Base-by-base conservation (phyloP, 2,797 vertebrate species). In the Semotilus atromaculatus region DNA sequence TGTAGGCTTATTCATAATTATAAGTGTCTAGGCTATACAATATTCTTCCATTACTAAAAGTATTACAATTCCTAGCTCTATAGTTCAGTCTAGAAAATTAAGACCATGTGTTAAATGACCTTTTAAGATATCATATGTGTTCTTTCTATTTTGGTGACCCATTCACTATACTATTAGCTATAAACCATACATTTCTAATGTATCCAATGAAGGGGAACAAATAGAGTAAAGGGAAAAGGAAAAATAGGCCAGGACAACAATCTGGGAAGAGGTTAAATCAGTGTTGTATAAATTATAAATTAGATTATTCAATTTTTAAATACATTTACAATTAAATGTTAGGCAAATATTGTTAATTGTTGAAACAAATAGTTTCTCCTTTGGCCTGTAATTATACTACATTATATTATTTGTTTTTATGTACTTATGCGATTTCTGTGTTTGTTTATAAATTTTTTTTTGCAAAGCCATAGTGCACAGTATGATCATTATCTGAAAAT, bases 21-120 rank as follows among this genome's bases (percentile, higher is more conserved):
- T n/a, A 26, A 13, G 10, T 60, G 55, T 26, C 21, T n/a, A n/a
- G n/a, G n/a, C n/a, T 58, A 58, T n/a, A 58, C 38, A 16, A 7
- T 70, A 40, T 71, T 71, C 7, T 26, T 26, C 23, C 23, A 71
- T 43, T 45, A 45, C 21, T 26, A 16, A 71, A 43, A 71, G 1
- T 26, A 0, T 16, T 40, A 9, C 74, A 29, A 40, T 60, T 18
- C 53, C 8, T 40, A 77, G 40, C 53, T 36, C 74, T 40, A 77
- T 7, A 76, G 51, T 77, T 77, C 53, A 40, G 36, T 40, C 36
- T 60, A 77, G 36, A 77, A 60, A 55, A 55, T 77, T 77, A 40
- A 77, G 74, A 77, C 2, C 36, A 60, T 60, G 74, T 77, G 40
- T 77, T 60, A 29, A 31, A 31, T 21, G 0, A 62, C 26, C 2